Evolutionary conservation across 2,113 vertebrate genomes (phyloP), one percentile per base, ranked within the genome.

Genomic region (Polyodon spathula): DNA sequence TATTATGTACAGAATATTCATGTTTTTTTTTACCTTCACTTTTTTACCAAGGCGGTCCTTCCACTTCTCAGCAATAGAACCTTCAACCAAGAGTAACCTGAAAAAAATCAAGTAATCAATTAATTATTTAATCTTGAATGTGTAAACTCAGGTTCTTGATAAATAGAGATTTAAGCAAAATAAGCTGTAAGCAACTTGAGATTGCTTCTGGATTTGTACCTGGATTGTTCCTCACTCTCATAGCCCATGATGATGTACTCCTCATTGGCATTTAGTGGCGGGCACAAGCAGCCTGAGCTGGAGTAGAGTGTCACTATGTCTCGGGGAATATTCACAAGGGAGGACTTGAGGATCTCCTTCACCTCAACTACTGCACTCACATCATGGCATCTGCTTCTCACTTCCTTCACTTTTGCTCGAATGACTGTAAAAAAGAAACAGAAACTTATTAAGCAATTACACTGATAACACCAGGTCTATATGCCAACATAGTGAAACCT

Each of bases 241-340:
- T 98, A 98, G 65, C 96, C 96, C 94, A 98, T 96, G 12, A 99
- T 95, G 63, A 98, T 81, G 54, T 97, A 99, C 5, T 98, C 96
- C 37, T 97, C 90, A 0, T 89, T 92, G n/a, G 84, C 70, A 0
- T 8, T 63, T 1, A 99, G 87, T 0, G 78, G 86, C 1, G 96
- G 96, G 40, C 96, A 99, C 56, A 91, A 80, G 66, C 96, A 99
- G 63, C 88, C 93, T 0, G 96, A 99, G 54, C 87, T 94, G 3
- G 94, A 90, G 69, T 96, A 88, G n/a, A 99, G 89, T 10, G 84
- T 93, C 4, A 95, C 80, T 0, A 75, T 89, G 39, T 95, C 93
- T 57, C 80, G 87, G n/a, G 93, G 93, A 59, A 99, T 98, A 84
- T 93, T 92, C 46, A 99, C 94, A 68, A 98, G 76, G 3, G 96